Evolutionary conservation across 2,888 invertebrate species (phyloP).

Genomic region (Plemyria rubiginata): DNA sequence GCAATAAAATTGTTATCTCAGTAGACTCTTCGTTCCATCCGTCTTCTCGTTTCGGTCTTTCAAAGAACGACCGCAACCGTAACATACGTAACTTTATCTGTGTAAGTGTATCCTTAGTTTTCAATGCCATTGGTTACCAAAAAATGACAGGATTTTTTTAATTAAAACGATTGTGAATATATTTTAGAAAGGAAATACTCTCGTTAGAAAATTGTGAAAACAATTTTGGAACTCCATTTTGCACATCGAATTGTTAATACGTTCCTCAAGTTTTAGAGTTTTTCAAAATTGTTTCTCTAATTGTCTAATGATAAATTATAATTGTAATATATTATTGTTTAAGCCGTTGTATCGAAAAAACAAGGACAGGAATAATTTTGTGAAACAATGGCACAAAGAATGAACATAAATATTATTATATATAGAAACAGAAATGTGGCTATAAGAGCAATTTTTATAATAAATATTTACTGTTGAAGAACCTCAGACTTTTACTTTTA

Average conservation of each 20-base stretch:
- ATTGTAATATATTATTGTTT: slow-evolving; percentile 84
- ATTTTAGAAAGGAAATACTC: slow-evolving; percentile 75
- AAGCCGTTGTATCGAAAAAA: slow-evolving; percentile 84
- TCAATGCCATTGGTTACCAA: slow-evolving; percentile 85
- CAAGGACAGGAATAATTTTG: slow-evolving; percentile 85
- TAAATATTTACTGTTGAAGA: slow-evolving; percentile 86
- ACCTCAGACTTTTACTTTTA: slow-evolving; percentile 65
- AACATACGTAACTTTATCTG: slow-evolving; percentile 78
- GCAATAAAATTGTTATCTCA: slow-evolving; percentile 70
- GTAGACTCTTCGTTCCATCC: slow-evolving; percentile 63
- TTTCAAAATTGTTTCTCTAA: slow-evolving; percentile 74
- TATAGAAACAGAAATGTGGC: slow-evolving; percentile 84
- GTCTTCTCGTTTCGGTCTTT: slow-evolving; percentile 65
- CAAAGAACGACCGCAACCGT: slow-evolving; percentile 66
- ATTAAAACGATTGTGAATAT: slow-evolving; percentile 81
- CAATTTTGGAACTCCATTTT: slow-evolving; percentile 70
- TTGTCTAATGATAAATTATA: slow-evolving; percentile 78
- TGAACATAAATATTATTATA: slow-evolving; percentile 83
- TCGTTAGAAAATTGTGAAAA: slow-evolving; percentile 72
- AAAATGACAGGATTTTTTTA: slow-evolving; percentile 81
- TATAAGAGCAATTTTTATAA: slow-evolving; percentile 86
- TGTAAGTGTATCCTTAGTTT: slow-evolving; percentile 76
- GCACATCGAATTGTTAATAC: slow-evolving; percentile 83
- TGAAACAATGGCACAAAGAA: slow-evolving; percentile 85
- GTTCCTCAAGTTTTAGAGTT: slow-evolving; percentile 73